Base-by-base conservation (phyloP, 2,113 vertebrate genomes). In the Porphyrio hochstetteri region DNA sequence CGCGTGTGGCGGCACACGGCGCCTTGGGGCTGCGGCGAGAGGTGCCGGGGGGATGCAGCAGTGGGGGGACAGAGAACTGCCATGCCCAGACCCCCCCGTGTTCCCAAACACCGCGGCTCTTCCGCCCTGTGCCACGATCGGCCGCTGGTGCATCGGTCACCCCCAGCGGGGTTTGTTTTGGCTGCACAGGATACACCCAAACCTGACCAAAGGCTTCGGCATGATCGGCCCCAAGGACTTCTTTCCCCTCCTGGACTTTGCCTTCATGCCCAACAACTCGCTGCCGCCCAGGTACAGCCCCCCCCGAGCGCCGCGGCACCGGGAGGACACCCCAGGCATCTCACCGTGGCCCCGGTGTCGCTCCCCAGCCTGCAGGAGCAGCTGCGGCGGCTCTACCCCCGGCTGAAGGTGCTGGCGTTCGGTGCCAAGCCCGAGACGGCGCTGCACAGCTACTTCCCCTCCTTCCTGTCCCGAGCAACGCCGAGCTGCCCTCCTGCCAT, bases 191-290 rank as follows among this genome's bases (percentile, higher is more conserved):
- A 97, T 99, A 93, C 98, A 99, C 95, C 97, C 99, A 25, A 99
- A 99, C 96, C 98, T 99, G 87, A 99, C 99, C 55, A 99, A 99
- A 95, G 99, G 99, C 86, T 99, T 99, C 16, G 99, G 99, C 9
- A 98, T 99, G 97, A 98, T 99, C 55, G 99, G 99, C 33, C 99
- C 99, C 14, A 99, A 99, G 96, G 99, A 99, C 78, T 99, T 99
- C 90, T 99, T 99, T 93, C 99, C 99, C 5, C 97, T 99, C 13
- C 97, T 99, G 95, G 99, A 99, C 97, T 99, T 99, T 7, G 99
- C 99, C 87, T 99, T 98, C 96, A 99, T 99, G 99, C 99, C 99
- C 71, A 99, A 99, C 98, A 99, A 99, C 70, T 99, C 99, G 0
- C 98, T 99, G 60, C 95, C 98, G 1, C 57, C 98, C 93, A 99